Base-by-base conservation (phyloP, 2,113 vertebrate species). In the Aegypius monachus region DNA sequence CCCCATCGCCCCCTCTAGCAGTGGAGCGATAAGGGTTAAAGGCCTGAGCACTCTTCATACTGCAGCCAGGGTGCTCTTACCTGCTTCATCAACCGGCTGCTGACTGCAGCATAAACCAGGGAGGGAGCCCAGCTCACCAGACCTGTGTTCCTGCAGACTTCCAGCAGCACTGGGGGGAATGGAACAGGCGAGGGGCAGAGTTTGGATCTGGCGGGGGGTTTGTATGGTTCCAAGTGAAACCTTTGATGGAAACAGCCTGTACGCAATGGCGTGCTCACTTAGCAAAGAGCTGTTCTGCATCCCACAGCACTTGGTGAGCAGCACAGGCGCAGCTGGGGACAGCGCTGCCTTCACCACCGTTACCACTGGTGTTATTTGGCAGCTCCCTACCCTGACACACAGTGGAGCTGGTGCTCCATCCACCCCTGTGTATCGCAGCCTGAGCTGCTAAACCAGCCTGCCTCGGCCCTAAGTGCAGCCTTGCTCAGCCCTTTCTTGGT, bases 291-390 rank as follows among this genome's bases (percentile, higher is more conserved):
- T 66, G 13, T 17, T n/a, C 22, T 56, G n/a, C 5, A 2, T 15
- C 6, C 3, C 3, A 4, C 2, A 7, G 48, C 5, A 1, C 25
- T 34, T 2, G 0, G 0, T 0, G 5, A 14, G 19, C 7, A 1
- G 14, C 1, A 14, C 4, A 25, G 36, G 25, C 3, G 9, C 52
- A 72, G n/a, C 3, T 32, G 61, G 36, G n/a, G 47, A 1, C 25
- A 3, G 47, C 3, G 52, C 25, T 68, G 40, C 43, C 14, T 31
- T 59, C 38, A 4, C 50, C 2, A 16, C 6, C 0, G 4, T 27
- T 16, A 5, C 11, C 13, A 2, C 29, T 9, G 61, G 4, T 14
- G 63, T 31, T 29, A 17, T 11, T 27, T 11, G 52, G 16, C 52
- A 53, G 52, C 52, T 29, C 50, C 50, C 25, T 27, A 16, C 10